Base-by-base conservation (phyloP, 2,113 vertebrate species). In the Amazona vittata region DNA sequence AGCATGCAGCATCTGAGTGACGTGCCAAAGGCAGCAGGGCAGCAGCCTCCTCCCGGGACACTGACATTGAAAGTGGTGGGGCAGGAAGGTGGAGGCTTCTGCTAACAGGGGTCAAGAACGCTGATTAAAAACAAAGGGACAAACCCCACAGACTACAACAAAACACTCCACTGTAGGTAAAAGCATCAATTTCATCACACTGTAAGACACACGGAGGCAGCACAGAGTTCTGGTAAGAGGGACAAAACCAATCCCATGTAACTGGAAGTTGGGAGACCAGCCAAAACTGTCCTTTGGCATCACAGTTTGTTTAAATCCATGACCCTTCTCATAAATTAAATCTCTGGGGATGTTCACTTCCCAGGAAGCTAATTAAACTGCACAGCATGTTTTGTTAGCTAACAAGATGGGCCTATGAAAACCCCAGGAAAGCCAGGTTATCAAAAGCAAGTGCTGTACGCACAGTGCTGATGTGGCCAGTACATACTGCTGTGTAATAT, bases 281-380 rank as follows among this genome's bases (percentile, higher is more conserved):
- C 63, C 75, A 85, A 84, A 94, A 92, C 41, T 0, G 1, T 25
- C 41, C 33, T 77, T 88, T 52, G 37, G 59, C 18, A 53, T 83
- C 83, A 46, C 41, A 90, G 64, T 67, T 73, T 55, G 24, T 83
- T 94, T 85, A 87, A 93, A 73, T 59, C 37, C 49, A 16, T 0
- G 2, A 69, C 26, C 39, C 31, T 89, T 82, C 39, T 47, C 3
- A 0, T 93, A 52, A 85, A 62, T 91, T 82, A 76, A 93, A 65
- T 82, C 81, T 49, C n/a, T 0, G 2, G 82, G 53, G 90, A 67
- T 37, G 87, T 87, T 62, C 31, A 49, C 52, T 79, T 77, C 59
- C 16, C 20, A 67, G 55, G 75, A 74, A 91, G 44, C 68, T 93
- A 94, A 94, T 95, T 95, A 90, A 96, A 53, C 49, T 41, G 90